phyloP scores from a whole-genome alignment of 1,140 invertebrate species.

The Drosophila parvula region DNA sequence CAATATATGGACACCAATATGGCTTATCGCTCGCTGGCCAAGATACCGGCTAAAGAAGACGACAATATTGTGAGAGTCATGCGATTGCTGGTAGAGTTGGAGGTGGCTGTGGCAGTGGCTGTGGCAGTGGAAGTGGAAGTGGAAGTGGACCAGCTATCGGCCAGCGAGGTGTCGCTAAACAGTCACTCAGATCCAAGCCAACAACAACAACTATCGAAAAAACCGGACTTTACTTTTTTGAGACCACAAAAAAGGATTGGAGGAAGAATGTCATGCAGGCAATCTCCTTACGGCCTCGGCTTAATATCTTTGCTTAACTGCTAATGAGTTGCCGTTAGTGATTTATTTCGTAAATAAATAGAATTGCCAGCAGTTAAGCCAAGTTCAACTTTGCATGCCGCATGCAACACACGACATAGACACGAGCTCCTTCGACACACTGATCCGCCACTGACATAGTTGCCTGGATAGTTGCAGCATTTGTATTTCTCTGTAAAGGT shows the following conservation, averaged over 20 bases:
- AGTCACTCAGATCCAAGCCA: conserved; percentile 31
- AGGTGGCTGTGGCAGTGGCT: conserved; percentile 1
- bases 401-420: conserved; percentile 59
- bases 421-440: conserved; percentile 48
- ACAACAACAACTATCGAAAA: conserved; percentile 30
- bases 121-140: not conserved
- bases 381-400: conserved; percentile 67
- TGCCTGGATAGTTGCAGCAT: not conserved
- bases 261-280: conserved; percentile 72
- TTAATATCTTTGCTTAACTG: conserved; percentile 79
- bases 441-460: conserved; percentile 24
- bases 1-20: conserved; percentile 51
- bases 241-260: conserved; percentile 26
- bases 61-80: conserved; percentile 30
- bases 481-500: not conserved
- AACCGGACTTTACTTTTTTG: conserved; percentile 32
- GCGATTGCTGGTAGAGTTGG: conserved; percentile 22
- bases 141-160: conserved; percentile 40
- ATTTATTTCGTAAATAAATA: conserved; percentile 83
- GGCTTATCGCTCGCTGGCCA: conserved; percentile 29
- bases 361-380: conserved; percentile 73
- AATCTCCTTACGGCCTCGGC: conserved; percentile 61
- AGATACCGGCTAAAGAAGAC: conserved; percentile 34
- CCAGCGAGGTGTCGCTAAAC: conserved; percentile 49
- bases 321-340: conserved; percentile 83